Evolutionary conservation across 2,113 vertebrate genomes (phyloP), one percentile per base, ranked within the genome.

Genomic region (Morphnarchus princeps): DNA sequence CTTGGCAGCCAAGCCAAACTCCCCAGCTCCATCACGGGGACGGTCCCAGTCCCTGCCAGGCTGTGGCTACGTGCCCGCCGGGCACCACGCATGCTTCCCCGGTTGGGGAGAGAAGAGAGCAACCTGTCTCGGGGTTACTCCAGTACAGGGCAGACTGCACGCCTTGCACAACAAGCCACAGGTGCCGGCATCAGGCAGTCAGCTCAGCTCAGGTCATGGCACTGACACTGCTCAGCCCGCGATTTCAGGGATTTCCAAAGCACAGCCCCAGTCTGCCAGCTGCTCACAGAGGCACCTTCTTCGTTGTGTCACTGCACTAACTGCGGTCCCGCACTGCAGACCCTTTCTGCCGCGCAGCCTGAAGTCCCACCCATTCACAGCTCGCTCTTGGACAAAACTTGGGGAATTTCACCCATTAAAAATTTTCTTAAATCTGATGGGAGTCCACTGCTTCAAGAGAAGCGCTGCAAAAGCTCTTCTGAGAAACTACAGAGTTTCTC

Each of bases 141-240:
- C 83, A 28, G 61, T 5, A 10, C 86, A 72, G 42, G 29, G 29
- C 70, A 76, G 45, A 18, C 61, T 20, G 62, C 57, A 72, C 43
- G 57, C 40, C 70, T 74, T 76, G 57, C 81, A 73, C 54, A 61
- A 77, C 42, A 45, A 77, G 57, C 43, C n/a, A 28, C 83, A 47
- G 63, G 80, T 63, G 38, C n/a, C 0, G 1, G n/a, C 5, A 4
- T 42, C 62, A 82, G 67, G 76, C 63, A 61, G 49, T 3, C 82
- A 92, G 71, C 71, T 13, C 88, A 40, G 74, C 65, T 65, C 58
- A 3, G 61, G 38, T 70, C 67, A 59, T 0, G 5, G 28, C 17
- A 12, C 71, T 5, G 31, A 34, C 88, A 59, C 57, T 0, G 0
- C 90, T 87, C 77, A 74, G 42, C 21, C 22, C 6, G 1, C 0